Conservation (phyloP, 2,888 invertebrate genomes). For the Horisme vitalbata region DNA sequence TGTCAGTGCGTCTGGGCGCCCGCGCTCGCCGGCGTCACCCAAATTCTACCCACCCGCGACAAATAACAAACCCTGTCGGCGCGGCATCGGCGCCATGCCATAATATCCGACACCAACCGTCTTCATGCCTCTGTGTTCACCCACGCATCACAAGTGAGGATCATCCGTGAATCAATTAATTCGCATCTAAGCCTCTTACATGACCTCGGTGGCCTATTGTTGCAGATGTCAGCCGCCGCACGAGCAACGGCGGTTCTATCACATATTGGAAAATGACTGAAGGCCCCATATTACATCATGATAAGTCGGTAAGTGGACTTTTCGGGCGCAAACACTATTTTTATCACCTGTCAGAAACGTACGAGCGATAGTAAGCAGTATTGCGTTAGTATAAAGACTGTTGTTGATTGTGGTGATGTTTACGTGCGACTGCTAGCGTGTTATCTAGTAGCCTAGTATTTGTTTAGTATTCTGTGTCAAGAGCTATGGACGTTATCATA, state of each 20-base stretch:
- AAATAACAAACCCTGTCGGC: too few species aligned
- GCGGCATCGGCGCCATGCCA: too few species aligned
- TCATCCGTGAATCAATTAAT: constrained; percentile 17
- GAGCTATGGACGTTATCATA: neutral
- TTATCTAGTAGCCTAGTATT: constrained; percentile 1
- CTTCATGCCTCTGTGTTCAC: constrained; percentile 73
- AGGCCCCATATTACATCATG: constrained; percentile 66
- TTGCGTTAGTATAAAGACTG: neutral
- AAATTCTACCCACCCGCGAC: too few species aligned
- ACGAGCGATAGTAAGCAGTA: constrained; percentile 15
- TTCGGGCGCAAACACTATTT: constrained; percentile 22
- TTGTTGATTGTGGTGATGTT: constrained; percentile 9
- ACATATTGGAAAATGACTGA: constrained; percentile 82
- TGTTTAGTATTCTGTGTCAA: constrained; percentile 8
- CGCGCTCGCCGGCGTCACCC: constrained; percentile 54
- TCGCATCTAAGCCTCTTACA: constrained; percentile 42
- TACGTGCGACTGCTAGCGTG: constrained; percentile 8
- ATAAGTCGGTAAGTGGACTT: constrained; percentile 70
- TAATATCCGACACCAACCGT: too few species aligned
- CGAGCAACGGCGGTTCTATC: constrained; percentile 77
- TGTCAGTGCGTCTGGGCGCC: constrained; percentile 36
- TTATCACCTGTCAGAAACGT: constrained; percentile 22
- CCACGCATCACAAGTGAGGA: constrained; percentile 70
- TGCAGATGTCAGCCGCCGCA: constrained; percentile 80
- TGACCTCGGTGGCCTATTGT: constrained; percentile 73